Percentiles rank a stretch among this genome's conserved stretches.
Evolutionary conservation across 1,140 invertebrate species (phyloP).

Genomic region (Delia radicum): DNA sequence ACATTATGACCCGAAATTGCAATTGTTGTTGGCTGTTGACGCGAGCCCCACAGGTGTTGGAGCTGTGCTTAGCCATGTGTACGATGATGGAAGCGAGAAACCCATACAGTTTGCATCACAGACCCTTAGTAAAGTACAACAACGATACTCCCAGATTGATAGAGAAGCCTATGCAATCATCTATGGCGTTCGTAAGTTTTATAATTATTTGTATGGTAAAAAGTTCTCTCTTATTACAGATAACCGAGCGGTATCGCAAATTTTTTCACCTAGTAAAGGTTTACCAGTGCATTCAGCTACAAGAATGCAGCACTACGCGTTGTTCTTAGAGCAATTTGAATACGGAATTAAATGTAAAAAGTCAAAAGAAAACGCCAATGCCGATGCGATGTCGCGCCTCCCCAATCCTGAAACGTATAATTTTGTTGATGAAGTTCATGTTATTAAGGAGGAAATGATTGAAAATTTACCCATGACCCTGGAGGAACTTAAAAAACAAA

Average conservation of each 20-base stretch:
- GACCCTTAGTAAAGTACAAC: conserved; percentile 55
- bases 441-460: not conserved
- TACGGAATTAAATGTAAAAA: conserved; percentile 50
- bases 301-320: conserved; percentile 39
- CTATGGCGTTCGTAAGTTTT: conserved; percentile 58
- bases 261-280: too few relatives aligned
- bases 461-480: conserved; percentile 18
- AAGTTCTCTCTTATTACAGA: conserved; percentile 57
- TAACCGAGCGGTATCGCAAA: conserved; percentile 56
- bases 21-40: conserved; percentile 52
- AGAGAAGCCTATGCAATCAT: conserved; percentile 60
- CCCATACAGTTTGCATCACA: conserved; percentile 59
- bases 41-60: conserved; percentile 45
- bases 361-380: conserved; percentile 39
- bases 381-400: conserved; percentile 40
- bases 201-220: conserved; percentile 44
- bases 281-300: too few relatives aligned
- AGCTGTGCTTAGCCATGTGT: conserved; percentile 56
- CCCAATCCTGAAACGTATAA: not conserved
- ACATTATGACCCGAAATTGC: conserved; percentile 56
- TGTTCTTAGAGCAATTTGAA: conserved; percentile 35
- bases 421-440: not conserved
- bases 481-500: not conserved
- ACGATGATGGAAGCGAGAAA: conserved; percentile 48
- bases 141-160: conserved; percentile 60